Conservation (phyloP, 2,797 vertebrate genomes). For the Macroramphosus scolopax region DNA sequence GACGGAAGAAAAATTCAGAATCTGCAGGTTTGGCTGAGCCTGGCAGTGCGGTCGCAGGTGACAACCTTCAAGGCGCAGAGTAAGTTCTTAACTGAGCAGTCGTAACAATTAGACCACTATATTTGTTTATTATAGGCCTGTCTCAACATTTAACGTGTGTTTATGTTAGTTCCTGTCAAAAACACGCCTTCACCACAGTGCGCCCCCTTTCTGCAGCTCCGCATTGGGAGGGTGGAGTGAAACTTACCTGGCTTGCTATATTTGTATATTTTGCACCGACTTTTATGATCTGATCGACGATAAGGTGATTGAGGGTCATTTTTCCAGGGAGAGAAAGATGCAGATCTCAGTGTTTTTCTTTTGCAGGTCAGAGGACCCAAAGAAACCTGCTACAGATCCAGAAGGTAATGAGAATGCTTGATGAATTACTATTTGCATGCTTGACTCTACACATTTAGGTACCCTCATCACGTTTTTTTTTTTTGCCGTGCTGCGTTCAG, state of each 20-base stretch:
- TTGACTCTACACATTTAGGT: no score
- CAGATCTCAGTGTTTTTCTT: conserved; percentile 2
- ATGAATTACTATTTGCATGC: neutral
- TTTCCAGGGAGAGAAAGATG: neutral
- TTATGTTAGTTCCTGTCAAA: conserved; percentile 34
- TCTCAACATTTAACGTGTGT: conserved; percentile 1
- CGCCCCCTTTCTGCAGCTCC: conserved; percentile 49
- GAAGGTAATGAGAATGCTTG: conserved; percentile 61
- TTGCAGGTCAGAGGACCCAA: conserved; percentile 59
- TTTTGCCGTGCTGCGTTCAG: neutral
- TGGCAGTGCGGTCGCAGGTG: conserved; percentile 55
- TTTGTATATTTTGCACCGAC: neutral
- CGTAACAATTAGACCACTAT: neutral
- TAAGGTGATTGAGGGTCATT: neutral
- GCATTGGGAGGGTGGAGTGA: conserved; percentile 59
- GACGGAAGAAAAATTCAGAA: conserved; percentile 80
- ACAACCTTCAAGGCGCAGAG: conserved; percentile 62
- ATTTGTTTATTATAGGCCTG: conserved; percentile 15
- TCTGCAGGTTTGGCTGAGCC: conserved; percentile 54
- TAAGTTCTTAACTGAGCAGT: conserved; percentile 47
- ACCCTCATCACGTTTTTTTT: neutral
- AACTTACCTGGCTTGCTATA: conserved; percentile 45
- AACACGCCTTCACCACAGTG: conserved; percentile 56
- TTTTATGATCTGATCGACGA: neutral
- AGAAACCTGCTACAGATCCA: conserved; percentile 56